Percentiles rank a stretch among this genome's conserved stretches.
Conservation (phyloP, 2,113 vertebrate species). For the Cyanistes caeruleus region DNA sequence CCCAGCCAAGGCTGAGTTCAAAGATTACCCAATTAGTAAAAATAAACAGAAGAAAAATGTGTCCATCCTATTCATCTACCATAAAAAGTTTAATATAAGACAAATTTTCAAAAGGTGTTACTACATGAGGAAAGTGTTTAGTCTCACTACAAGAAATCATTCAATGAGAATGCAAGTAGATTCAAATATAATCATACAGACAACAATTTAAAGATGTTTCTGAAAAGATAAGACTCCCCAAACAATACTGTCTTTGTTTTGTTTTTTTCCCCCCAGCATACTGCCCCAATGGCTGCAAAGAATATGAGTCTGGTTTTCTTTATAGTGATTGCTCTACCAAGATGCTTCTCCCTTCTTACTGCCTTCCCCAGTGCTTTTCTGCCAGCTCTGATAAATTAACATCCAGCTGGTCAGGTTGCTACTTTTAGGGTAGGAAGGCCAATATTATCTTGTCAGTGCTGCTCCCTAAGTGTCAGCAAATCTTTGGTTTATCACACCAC, state of each 20-base stretch:
- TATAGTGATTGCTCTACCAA: not conserved
- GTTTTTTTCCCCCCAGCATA: not conserved
- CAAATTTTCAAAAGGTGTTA: not conserved
- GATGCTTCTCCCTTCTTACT: not conserved
- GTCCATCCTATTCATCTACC: not conserved
- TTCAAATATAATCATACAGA: not conserved
- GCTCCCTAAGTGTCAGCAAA: slow-evolving; percentile 19
- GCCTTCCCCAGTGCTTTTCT: not conserved
- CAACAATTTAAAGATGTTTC: not conserved
- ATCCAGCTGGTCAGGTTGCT: not conserved
- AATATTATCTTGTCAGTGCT: not conserved
- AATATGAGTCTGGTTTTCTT: not conserved
- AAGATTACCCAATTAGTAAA: not conserved
- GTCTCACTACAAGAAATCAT: not conserved
- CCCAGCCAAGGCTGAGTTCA: not conserved
- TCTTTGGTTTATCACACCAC: not conserved
- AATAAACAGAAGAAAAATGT: not conserved
- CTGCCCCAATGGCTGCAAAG: not conserved
- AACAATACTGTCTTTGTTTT: not conserved
- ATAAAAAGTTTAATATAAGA: not conserved
- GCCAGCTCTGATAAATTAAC: not conserved
- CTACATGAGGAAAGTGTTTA: not conserved
- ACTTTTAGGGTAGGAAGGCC: slow-evolving; percentile 2
- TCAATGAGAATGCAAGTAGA: not conserved
- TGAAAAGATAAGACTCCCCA: not conserved